Evolutionary conservation across 2,113 vertebrate species (phyloP), one percentile per base, ranked within the genome.

Genomic region (Macquaria australasica): DNA sequence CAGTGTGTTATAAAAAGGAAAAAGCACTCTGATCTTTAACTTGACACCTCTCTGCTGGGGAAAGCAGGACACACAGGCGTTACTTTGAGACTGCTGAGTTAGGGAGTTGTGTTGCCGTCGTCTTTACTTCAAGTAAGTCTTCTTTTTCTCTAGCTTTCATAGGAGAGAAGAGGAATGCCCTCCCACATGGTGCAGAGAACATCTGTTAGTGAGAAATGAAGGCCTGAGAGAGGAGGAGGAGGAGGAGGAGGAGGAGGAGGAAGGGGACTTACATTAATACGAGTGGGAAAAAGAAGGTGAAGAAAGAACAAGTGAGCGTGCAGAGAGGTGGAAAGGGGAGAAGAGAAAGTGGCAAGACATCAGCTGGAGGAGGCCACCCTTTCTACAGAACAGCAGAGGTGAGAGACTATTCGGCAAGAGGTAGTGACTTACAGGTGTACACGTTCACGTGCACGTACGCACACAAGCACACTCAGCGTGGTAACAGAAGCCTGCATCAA

Each of bases 11-110:
- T 85, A 91, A 90, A 90, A 92, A 89, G 87, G 79, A 76, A 89
- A 92, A 90, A 77, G 88, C 88, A 82, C 87, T 85, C 77, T 93
- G 94, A 91, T 92, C 92, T 94, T 94, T 91, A 94, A 94, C 91
- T 85, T 83, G 91, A 94, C 85, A 94, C 93, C 63, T 76, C 79
- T 85, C 81, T 59, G 60, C 75, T 23, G 78, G 79, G 79, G 70
- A 77, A 73, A 69, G 73, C 50, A 60, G 64, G 48, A 75, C 71
- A 76, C 71, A 31, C 71, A 39, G 23, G 31, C 60, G 20, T 66
- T 37, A 81, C 67, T 68, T 60, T 41, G 56, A 84, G 60, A 62
- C 28, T 53, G 60, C 77, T 73, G 78, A 86, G 71, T 69, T 67
- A 64, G 51, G 81, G 43, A 81, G 87, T 81, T 81, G 72, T 74